Evolutionary conservation across 2,113 vertebrate genomes (phyloP).

Genomic region (Isurus oxyrinchus): DNA sequence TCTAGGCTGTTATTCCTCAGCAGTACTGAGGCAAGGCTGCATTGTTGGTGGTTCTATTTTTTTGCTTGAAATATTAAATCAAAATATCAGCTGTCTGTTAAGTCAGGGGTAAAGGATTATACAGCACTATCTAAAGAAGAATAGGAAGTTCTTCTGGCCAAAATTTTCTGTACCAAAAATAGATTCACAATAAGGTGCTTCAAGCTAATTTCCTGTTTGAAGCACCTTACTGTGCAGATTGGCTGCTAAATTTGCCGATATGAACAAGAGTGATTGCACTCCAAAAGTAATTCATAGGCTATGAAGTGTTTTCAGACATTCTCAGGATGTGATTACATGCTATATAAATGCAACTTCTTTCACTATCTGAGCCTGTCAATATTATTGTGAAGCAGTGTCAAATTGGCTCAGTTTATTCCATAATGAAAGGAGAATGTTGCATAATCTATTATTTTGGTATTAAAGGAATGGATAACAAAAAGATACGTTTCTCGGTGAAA

Average conservation of each 20-base stretch:
- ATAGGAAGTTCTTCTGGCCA: no score
- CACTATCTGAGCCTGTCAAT: neutral
- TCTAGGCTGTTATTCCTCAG: neutral
- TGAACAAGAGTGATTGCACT: no score
- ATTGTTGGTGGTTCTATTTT: neutral
- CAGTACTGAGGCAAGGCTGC: neutral
- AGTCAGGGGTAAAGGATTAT: no score
- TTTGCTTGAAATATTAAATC: no score
- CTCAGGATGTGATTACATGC: neutral
- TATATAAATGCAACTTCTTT: neutral
- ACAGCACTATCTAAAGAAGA: no score
- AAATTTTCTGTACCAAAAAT: no score
- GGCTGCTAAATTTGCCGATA: no score
- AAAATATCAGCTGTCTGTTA: no score
- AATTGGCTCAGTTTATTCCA: neutral
- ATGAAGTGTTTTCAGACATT: neutral
- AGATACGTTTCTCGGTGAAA: neutral
- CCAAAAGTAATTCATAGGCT: neutral
- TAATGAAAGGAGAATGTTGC: neutral
- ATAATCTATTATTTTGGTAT: neutral
- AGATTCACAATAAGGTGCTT: no score
- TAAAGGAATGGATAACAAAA: neutral
- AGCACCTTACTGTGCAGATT: no score
- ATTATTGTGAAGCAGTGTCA: neutral
- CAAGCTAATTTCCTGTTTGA: no score